Percentiles rank a stretch among this genome's conserved stretches.
Conservation (phyloP, 2,797 vertebrate genomes). For the Mallotus villosus region DNA sequence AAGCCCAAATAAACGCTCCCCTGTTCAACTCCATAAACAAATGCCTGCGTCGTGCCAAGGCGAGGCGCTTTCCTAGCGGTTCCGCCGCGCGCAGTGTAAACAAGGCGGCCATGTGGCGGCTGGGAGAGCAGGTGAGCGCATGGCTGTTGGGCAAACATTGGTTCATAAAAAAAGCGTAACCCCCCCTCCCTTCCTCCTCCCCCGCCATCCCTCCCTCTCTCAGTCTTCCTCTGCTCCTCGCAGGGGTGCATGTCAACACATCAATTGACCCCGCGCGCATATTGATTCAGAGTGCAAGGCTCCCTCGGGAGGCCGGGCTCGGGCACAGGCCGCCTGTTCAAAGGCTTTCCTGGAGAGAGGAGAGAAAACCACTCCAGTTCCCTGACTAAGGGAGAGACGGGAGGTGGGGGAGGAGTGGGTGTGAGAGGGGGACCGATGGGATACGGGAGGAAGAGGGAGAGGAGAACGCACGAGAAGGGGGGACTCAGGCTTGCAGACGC, state of each 20-base stretch:
- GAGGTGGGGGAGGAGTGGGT: background rate
- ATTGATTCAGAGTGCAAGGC: constrained; percentile 17
- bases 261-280: constrained; percentile 16
- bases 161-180: constrained; percentile 37
- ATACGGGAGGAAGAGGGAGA: background rate
- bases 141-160: constrained; percentile 47
- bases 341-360: constrained; percentile 17
- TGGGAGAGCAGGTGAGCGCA: constrained; percentile 46
- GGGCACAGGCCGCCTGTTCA: constrained; percentile 5
- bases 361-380: constrained; percentile 25
- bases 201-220: background rate
- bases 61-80: constrained; percentile 50
- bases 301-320: constrained; percentile 7
- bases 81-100: constrained; percentile 46
- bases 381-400: background rate
- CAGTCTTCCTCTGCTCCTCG: background rate
- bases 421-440: background rate
- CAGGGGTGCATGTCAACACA: constrained; percentile 9
- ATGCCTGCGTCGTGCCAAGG: constrained; percentile 44
- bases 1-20: constrained; percentile 61
- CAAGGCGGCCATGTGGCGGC: constrained; percentile 40
- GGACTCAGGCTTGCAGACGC: background rate
- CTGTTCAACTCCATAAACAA: constrained; percentile 57
- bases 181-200: constrained; percentile 15
- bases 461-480: background rate